Evolutionary conservation across 2,888 invertebrate species (phyloP).

Genomic region (Drosophila robusta): DNA sequence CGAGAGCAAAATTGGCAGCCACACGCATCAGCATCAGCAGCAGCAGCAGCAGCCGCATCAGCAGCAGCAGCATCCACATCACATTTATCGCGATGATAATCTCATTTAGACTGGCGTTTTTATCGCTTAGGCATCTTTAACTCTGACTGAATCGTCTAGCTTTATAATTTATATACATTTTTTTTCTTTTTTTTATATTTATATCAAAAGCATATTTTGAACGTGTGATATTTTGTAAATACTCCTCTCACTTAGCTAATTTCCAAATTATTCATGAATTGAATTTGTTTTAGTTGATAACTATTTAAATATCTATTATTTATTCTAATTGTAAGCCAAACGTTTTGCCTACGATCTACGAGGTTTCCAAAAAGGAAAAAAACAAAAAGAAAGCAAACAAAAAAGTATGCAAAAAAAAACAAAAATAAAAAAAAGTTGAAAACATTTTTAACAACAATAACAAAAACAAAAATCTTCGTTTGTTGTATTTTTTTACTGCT

Average conservation of each 20-base stretch:
- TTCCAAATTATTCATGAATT: slow-evolving; percentile 56
- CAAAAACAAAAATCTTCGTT: slow-evolving; percentile 39
- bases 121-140: slow-evolving; percentile 26
- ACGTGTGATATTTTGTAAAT: slow-evolving; percentile 74
- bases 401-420: slow-evolving; percentile 30
- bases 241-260: slow-evolving; percentile 54
- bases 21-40: slow-evolving; percentile 21
- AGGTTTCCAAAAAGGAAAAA: slow-evolving; percentile 25
- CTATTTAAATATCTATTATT: slow-evolving; percentile 70
- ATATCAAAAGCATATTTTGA: slow-evolving; percentile 36
- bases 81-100: slow-evolving; percentile 64
- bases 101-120: slow-evolving; percentile 40
- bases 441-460: slow-evolving; percentile 46
- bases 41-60: slow-evolving; percentile 19
- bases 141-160: slow-evolving; percentile 68
- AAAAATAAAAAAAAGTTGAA: slow-evolving; percentile 53
- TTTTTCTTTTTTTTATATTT: slow-evolving; percentile 11
- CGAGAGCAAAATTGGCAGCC: slow-evolving; percentile 77
- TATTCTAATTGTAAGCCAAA: slow-evolving; percentile 68
- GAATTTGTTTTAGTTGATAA: slow-evolving; percentile 57
- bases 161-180: slow-evolving; percentile 52
- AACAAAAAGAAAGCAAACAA: slow-evolving; percentile 66
- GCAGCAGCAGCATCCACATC: slow-evolving; percentile 28
- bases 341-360: slow-evolving; percentile 8
- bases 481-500: slow-evolving; percentile 6